Percentiles rank a stretch among this genome's conserved stretches.
These are phyloP conservation scores for Catocala nupta DNA, from an alignment of 2,888 invertebrate genomes.

Conservation along the genomic window DNA sequence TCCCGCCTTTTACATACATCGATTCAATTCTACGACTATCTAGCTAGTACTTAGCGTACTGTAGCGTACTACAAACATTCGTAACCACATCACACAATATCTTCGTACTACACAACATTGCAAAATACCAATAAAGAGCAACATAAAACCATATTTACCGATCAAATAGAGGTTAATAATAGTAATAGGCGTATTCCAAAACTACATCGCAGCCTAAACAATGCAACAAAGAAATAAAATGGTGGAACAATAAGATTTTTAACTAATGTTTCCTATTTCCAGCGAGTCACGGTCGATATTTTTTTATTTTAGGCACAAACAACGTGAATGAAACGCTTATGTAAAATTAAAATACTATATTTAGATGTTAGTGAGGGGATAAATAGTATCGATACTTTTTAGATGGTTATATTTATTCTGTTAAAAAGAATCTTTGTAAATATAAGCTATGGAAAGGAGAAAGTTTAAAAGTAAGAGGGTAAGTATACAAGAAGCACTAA, in stretches of 20 bases:
- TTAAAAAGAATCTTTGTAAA: no score
- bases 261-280: slow-evolving; percentile 50
- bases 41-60: no score
- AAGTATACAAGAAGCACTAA: no score
- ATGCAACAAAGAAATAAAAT: slow-evolving; percentile 37
- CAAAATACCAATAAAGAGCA: slow-evolving; percentile 9
- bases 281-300: slow-evolving; percentile 60
- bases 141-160: slow-evolving; percentile 17
- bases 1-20: no score
- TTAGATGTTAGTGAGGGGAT: slow-evolving; percentile 60
- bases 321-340: slow-evolving; percentile 67
- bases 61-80: not conserved
- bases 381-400: not conserved
- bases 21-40: no score
- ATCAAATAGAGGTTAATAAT: slow-evolving; percentile 34
- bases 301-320: slow-evolving; percentile 60
- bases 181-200: slow-evolving; percentile 18
- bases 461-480: no score
- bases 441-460: no score
- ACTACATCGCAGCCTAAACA: slow-evolving; percentile 26
- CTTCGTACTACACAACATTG: not conserved
- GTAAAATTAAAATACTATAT: slow-evolving; percentile 70
- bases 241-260: slow-evolving; percentile 31
- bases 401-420: not conserved
- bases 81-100: not conserved